Evolutionary conservation across 2,888 invertebrate genomes (phyloP), one percentile per base, ranked within the genome.

Genomic region (Sylvicola cinctus): DNA sequence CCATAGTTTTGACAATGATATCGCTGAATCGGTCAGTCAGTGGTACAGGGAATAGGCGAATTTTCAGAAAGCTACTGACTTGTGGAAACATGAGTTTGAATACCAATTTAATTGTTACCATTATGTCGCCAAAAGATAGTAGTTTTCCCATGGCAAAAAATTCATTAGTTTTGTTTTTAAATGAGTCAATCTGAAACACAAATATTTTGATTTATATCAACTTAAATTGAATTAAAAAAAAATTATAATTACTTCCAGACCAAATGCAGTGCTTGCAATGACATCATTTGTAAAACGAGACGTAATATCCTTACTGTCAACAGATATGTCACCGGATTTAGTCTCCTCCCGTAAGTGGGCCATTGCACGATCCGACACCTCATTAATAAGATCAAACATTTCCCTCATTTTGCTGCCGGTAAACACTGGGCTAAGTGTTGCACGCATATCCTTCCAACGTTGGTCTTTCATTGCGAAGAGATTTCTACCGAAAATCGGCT

Each of bases 101-200:
- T 3, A 34, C 12, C 3, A 34, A 28, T 16, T 34, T 34, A 5
- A 34, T 13, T 12, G 17, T 20, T 28, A 26, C 17, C n/a, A 29
- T 28, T 3, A 29, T 27, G 15, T 29, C 34, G n/a, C 29, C 20
- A 12, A 29, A 20, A 16, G 34, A 23, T 10, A 38, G 25, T 3
- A 44, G 42, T 39, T 55, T 58, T 3, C 62, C 63, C 49, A 52
- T 59, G n/a, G 42, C 31, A 39, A 58, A 66, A 44, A 68, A 66
- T 16, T 57, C 45, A 39, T 65, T 63, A 14, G 63, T 42, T 16
- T 45, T 48, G 1, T 65, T 51, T 2, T 45, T 43, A 3, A 62
- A 45, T 0, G 67, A 66, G 45, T 67, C 52, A 4, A 62, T 55
- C 63, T 38, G 58, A n/a, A n/a, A n/a, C n/a, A n/a, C n/a, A n/a